A percentile compares a stretch with the other conserved stretches of the same genome.
Conservation (phyloP, 2,113 vertebrate genomes). For the Mormyrus lacerda region DNA sequence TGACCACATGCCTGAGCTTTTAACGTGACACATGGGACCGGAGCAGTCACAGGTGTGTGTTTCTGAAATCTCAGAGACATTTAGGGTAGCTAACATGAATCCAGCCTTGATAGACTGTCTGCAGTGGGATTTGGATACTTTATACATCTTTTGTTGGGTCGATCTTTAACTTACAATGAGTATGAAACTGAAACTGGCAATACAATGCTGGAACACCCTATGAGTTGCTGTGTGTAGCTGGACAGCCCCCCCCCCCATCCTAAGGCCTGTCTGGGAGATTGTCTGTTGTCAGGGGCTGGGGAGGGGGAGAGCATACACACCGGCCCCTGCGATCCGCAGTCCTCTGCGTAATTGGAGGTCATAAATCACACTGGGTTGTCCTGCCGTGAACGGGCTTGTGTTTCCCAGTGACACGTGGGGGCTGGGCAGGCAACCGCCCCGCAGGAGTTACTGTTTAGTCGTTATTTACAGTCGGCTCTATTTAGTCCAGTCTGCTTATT, state of each 20-base stretch:
- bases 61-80: background rate
- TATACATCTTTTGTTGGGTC: background rate
- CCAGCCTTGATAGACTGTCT: background rate
- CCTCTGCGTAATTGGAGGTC: constrained; percentile 59
- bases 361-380: constrained; percentile 64
- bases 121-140: background rate
- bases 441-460: constrained; percentile 18
- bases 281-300: constrained; percentile 35
- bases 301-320: constrained; percentile 40
- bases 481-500: constrained; percentile 10
- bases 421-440: constrained; percentile 22
- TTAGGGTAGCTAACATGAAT: background rate
- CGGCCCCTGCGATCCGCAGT: constrained; percentile 57
- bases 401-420: constrained; percentile 48
- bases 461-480: constrained; percentile 15
- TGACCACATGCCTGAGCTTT: background rate
- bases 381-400: constrained; percentile 54
- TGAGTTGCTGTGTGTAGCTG: constrained; percentile 40
- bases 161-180: background rate
- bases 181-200: background rate
- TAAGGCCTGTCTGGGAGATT: constrained; percentile 39
- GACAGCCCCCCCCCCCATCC: constrained; percentile 20
- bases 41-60: background rate
- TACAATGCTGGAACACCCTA: background rate
- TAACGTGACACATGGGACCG: background rate